These are phyloP conservation scores for Morpho achilles DNA, from an alignment of 2,888 invertebrate species.

Conservation along the genomic window DNA sequence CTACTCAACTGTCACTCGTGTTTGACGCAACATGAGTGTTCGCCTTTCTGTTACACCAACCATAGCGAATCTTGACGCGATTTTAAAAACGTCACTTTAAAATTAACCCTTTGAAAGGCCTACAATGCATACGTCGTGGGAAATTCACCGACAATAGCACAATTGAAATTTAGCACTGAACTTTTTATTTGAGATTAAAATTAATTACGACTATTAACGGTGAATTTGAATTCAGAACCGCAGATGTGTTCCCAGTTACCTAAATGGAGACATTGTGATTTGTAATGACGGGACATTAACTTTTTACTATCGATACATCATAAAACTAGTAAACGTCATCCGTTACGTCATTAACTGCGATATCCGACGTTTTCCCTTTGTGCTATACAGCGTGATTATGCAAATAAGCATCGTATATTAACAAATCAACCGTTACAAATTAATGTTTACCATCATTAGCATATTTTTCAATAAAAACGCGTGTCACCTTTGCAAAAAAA, in stretches of 20 bases:
- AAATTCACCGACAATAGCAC: slow-evolving; percentile 31
- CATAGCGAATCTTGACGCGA: slow-evolving; percentile 61
- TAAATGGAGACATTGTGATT: slow-evolving; percentile 47
- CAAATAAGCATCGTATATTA: slow-evolving; percentile 60
- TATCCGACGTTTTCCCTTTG: slow-evolving; percentile 39
- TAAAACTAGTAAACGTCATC: slow-evolving; percentile 66
- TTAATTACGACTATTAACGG: slow-evolving; percentile 28
- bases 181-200: slow-evolving; percentile 19
- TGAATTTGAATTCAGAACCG: slow-evolving; percentile 43
- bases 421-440: slow-evolving; percentile 78
- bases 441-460: slow-evolving; percentile 72
- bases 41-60: slow-evolving; percentile 49
- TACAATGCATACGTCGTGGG: slow-evolving; percentile 45
- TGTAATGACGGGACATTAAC: slow-evolving; percentile 48
- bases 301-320: slow-evolving; percentile 65
- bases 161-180: slow-evolving; percentile 3
- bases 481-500: slow-evolving; percentile 54
- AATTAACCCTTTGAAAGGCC: slow-evolving; percentile 59
- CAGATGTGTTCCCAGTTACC: slow-evolving; percentile 42
- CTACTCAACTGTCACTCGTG: slow-evolving; percentile 66
- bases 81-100: slow-evolving; percentile 67
- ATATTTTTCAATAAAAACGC: slow-evolving; percentile 66
- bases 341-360: slow-evolving; percentile 44
- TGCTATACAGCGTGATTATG: slow-evolving; percentile 55
- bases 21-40: slow-evolving; percentile 60